Base-by-base conservation (phyloP, 2,888 invertebrate species). In the Andricus curvator region DNA sequence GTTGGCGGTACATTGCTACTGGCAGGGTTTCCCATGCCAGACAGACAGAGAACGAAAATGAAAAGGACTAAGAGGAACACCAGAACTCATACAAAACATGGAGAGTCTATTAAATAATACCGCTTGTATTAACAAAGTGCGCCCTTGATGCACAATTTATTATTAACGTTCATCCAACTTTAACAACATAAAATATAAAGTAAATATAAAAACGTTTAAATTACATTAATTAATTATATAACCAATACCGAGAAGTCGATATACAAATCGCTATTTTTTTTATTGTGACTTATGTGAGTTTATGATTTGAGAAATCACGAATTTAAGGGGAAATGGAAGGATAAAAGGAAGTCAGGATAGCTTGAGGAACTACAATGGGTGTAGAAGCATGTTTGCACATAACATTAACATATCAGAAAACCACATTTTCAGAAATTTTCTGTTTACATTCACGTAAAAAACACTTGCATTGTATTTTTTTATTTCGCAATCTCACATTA, bases 131-230 rank as follows among this genome's bases (percentile, higher is more conserved):
- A 90, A 90, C 90, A 89, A 90, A 89, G 83, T 90, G 90, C 90
- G 90, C 86, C 83, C 86, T 84, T 84, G 86, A 86, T 88, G 88
- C 89, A 90, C 88, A 86, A 88, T 90, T 89, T 89, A 89, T 90
- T 90, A 87, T 89, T 89, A 92, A 92, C 92, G 89, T 91, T 92
- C 91, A 86, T 92, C 89, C 92, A 93, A 90, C 92, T 92, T 93
- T 92, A 93, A 93, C 93, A 93, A 92, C 92, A 91, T 92, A 92
- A 90, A 93, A 91, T 92, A 91, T 91, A 91, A 89, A 88, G 85
- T 86, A 82, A 85, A 87, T 88, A 88, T 88, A 88, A 87, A 88
- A 88, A 85, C 56, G 20, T 51, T 56, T 74, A n/a, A 56, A 74
- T 74, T 74, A 74, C 56, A 74, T 33, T 33, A 33, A 56, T 74